Base-by-base conservation (phyloP, 2,113 vertebrate genomes). In the Callorhinus ursinus region DNA sequence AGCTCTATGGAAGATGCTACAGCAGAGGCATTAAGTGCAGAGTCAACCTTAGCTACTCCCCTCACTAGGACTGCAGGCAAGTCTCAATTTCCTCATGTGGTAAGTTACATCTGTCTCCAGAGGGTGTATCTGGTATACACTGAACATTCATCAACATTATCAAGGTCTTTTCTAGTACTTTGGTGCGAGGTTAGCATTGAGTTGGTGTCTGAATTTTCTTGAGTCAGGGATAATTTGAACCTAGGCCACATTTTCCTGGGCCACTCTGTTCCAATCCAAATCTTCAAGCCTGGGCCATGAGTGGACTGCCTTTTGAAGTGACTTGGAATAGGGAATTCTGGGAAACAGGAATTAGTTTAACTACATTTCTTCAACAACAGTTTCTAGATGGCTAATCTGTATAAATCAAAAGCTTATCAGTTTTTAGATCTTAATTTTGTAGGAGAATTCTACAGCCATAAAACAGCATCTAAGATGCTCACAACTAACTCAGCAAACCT, bases 351-450 rank as follows among this genome's bases (percentile, higher is more conserved):
- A 74, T 96, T 69, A 69, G 42, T 83, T 93, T 91, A 97, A 63
- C 21, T 63, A 85, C 33, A 71, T 93, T 63, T 97, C 72, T 93
- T 87, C 74, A 88, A 84, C 49, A 80, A 95, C 36, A 72, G 90
- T 31, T 95, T 96, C 53, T 39, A 83, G 74, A 65, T 85, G 79
- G 33, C 61, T 93, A 87, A 96, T 74, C 28, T 74, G 36, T 74
- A 10, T 86, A 96, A 88, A 93, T 90, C 71, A 97, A 95, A 96
- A 96, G 33, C 7, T 36, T 89, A 81, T 71, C 21, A 4, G 2
- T 81, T 95, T 95, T 88, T 22, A n/a, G 67, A 89, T 91, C 42
- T 97, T 76, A 94, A 36, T 93, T 81, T 86, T 95, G 31, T 65
- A 83, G 39, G 39, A 86, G 82, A 95, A 92, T 76, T 88, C 28